These are phyloP conservation scores for Coreius guichenoti DNA, from an alignment of 2,797 vertebrate species.

Conservation along the genomic window DNA sequence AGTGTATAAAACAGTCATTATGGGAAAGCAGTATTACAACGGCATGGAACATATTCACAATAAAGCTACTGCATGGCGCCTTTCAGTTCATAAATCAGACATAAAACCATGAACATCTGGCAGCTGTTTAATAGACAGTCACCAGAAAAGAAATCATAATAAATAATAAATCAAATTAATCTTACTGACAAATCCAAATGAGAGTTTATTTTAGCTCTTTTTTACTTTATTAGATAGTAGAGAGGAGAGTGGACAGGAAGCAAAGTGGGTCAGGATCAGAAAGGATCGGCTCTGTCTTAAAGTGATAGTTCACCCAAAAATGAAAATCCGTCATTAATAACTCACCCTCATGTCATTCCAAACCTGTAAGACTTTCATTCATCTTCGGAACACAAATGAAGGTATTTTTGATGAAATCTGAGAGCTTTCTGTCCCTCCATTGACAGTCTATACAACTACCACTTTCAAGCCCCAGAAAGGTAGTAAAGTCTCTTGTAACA, in stretches of 20 bases:
- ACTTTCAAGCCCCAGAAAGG: too few species aligned
- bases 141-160: neutral
- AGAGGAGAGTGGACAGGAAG: neutral
- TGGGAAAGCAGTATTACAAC: slow-evolving; percentile 2
- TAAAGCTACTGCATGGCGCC: neutral
- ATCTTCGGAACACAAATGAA: too few species aligned
- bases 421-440: too few species aligned
- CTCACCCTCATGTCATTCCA: too few species aligned
- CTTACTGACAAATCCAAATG: neutral
- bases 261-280: neutral
- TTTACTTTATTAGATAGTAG: neutral
- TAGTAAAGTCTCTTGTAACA: neutral
- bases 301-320: too few species aligned
- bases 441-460: too few species aligned
- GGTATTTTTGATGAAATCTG: too few species aligned
- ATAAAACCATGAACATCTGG: neutral
- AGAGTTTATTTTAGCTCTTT: too few species aligned
- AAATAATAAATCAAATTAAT: neutral
- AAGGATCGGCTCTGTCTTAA: neutral
- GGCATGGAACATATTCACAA: slow-evolving; percentile 9
- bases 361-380: too few species aligned
- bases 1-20: neutral
- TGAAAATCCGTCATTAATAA: too few species aligned
- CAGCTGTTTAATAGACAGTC: neutral
- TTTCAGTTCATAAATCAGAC: slow-evolving; percentile 43